These are phyloP conservation scores for Laterallus jamaicensis DNA, from an alignment of 2,113 vertebrate genomes.

Conservation along the genomic window DNA sequence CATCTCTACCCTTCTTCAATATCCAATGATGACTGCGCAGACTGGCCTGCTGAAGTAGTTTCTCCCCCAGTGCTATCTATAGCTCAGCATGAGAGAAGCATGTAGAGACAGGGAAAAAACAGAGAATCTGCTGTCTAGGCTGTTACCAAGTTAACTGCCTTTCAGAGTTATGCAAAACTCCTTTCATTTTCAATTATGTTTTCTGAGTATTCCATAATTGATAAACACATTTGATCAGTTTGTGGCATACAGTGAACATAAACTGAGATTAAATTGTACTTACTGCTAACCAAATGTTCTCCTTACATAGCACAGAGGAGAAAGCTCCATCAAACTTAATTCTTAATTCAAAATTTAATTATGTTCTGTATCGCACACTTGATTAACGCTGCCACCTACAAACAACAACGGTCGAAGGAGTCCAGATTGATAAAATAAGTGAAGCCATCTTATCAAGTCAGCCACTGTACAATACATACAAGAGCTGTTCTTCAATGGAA, in stretches of 20 bases:
- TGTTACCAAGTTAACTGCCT: neutral
- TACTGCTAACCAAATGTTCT: neutral
- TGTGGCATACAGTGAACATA: neutral
- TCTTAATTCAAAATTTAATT: neutral
- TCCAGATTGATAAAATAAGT: neutral
- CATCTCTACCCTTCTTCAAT: neutral
- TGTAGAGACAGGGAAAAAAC: neutral
- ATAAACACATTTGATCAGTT: neutral
- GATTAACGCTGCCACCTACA: neutral
- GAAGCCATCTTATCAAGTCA: neutral
- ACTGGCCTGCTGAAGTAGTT: neutral
- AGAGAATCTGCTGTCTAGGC: neutral
- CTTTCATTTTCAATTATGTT: neutral
- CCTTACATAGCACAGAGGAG: neutral
- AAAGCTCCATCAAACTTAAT: neutral
- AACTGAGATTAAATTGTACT: neutral
- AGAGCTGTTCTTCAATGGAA: neutral
- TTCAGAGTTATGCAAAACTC: neutral
- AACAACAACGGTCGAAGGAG: neutral
- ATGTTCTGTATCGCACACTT: neutral
- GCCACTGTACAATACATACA: neutral
- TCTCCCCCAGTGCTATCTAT: neutral
- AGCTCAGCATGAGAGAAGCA: neutral
- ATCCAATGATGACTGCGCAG: neutral
- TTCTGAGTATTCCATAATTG: neutral